Evolutionary conservation across 64 coral and sea anemone species (phyloP), one percentile per base, ranked within the genome.

Genomic region (Actinia equina): DNA sequence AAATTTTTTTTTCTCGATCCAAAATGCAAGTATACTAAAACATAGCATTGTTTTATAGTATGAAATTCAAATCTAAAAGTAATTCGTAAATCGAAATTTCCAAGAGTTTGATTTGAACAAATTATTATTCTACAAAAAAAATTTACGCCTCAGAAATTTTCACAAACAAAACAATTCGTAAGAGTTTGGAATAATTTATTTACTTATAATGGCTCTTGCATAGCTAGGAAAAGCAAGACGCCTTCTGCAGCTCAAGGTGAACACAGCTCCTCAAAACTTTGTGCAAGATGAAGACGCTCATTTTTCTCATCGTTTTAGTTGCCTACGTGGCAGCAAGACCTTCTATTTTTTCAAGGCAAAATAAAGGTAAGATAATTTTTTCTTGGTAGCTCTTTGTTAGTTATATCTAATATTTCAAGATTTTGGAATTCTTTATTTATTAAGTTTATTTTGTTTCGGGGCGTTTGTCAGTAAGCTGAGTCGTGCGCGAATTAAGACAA

Each of bases 221-320:
- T 1, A n/a, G 1, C 22, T 25, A 65, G 62, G 10, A 65, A 65
- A 65, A 8, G 22, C 62, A 19, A 65, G 62, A n/a, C 62, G 62
- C 62, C 62, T 65, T 65, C 62, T 65, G 62, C 62, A 65, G 62
- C 7, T 65, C 22, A 65, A 65, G 62, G 62, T 65, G 62, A 65
- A 20, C 18, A 65, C 62, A 65, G 22, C 62, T 23, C 19, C 17
- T 8, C 19, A n/a, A 23, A 65, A 13, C 58, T 65, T 7, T n/a
- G 4, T 56, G 13, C 54, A 65, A 65, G 62, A 65, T 65, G 62
- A 65, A 65, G 22, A 65, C 62, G 5, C 18, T 65, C 1, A 7
- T 65, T 65, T 65, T 65, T 65, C 62, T 65, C 62, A 13, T 65
- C 15, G 62, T 65, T 65, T 65, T 65, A n/a, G 62, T 65, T 65